Percentiles rank a stretch among this genome's conserved stretches.
These are phyloP conservation scores for Linyphia triangularis DNA, from an alignment of 2,888 invertebrate genomes.

Conservation along the genomic window DNA sequence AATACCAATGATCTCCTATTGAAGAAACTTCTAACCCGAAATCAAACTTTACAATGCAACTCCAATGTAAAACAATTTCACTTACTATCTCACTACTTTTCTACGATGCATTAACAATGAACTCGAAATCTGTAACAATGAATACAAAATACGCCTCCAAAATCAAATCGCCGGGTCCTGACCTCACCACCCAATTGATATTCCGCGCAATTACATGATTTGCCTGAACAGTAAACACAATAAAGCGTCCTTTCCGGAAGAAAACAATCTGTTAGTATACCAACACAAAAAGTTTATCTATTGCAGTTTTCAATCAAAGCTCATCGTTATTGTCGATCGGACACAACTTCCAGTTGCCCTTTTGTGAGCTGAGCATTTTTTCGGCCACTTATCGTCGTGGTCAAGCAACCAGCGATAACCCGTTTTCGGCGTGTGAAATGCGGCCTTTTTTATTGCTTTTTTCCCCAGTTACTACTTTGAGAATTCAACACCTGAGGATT, in stretches of 20 bases:
- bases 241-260: not conserved
- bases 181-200: not conserved
- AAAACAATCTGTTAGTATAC: not conserved
- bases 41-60: too few relatives aligned
- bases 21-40: too few relatives aligned
- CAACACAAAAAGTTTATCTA: not conserved
- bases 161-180: not conserved
- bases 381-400: conserved; percentile 26
- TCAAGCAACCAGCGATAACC: conserved; percentile 47
- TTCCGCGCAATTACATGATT: not conserved
- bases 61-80: too few relatives aligned
- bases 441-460: conserved; percentile 29
- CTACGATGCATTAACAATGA: too few relatives aligned
- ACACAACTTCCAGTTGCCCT: not conserved
- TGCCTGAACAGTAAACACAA: not conserved
- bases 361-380: not conserved
- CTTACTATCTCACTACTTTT: too few relatives aligned
- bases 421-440: conserved; percentile 66
- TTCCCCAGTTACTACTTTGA: conserved; percentile 69
- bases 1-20: too few relatives aligned
- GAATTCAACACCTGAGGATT: conserved; percentile 70
- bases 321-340: not conserved
- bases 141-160: not conserved
- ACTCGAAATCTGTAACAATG: too few relatives aligned
- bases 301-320: not conserved